These are phyloP conservation scores for Acleris literana DNA, from an alignment of 2,888 invertebrate species.

Conservation along the genomic window DNA sequence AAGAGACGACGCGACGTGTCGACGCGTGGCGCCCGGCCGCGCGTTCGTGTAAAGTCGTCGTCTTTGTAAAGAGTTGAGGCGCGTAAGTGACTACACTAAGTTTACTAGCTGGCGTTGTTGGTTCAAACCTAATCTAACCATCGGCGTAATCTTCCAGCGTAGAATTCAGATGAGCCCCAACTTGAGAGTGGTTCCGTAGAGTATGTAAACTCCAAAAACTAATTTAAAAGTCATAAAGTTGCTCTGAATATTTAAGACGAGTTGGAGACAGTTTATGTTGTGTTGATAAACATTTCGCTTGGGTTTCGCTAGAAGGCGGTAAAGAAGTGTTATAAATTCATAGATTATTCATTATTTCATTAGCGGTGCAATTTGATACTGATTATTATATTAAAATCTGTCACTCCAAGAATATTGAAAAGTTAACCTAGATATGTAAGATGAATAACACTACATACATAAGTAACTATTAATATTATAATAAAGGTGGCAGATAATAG, in stretches of 20 bases:
- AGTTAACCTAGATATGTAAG: too few species aligned
- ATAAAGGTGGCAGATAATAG: too few species aligned
- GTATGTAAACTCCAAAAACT: conserved; percentile 33
- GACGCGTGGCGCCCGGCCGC: too few species aligned
- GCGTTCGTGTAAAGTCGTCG: too few species aligned
- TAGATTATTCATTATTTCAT: background rate
- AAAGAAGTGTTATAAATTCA: background rate
- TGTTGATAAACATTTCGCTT: conserved; percentile 17
- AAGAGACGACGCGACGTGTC: too few species aligned
- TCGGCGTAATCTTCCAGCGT: conserved; percentile 16
- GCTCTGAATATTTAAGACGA: conserved; percentile 35
- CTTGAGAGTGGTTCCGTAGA: conserved; percentile 23
- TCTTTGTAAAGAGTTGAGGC: too few species aligned
- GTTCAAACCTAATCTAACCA: conserved; percentile 25
- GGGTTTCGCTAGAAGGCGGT: conserved; percentile 3
- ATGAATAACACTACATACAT: too few species aligned
- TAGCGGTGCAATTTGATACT: background rate
- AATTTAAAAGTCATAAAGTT: conserved; percentile 37
- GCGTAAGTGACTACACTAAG: too few species aligned
- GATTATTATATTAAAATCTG: background rate
- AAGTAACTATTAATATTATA: too few species aligned
- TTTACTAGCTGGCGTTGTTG: background rate
- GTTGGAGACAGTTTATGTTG: conserved; percentile 30
- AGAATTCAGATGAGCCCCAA: conserved; percentile 29
- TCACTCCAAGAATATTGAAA: too few species aligned